Percentiles rank a stretch among this genome's conserved stretches.
Conservation (phyloP, 2,888 invertebrate genomes). For the Colostygia pectinataria region DNA sequence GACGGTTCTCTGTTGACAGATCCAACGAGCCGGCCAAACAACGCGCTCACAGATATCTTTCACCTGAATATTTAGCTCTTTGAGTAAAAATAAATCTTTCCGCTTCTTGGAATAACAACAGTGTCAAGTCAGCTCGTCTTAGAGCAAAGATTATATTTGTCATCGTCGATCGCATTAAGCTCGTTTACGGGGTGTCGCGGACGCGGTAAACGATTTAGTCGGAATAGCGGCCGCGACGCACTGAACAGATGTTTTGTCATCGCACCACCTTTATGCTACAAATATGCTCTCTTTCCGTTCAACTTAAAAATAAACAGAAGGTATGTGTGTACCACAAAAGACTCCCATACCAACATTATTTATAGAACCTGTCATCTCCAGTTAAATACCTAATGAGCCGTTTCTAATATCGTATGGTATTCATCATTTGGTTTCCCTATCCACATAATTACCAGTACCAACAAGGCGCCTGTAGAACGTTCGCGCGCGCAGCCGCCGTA, state of each 20-base stretch:
- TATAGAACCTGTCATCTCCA: conserved; percentile 75
- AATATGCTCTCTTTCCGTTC: conserved; percentile 56
- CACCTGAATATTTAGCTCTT: conserved; percentile 82
- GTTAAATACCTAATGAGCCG: conserved; percentile 80
- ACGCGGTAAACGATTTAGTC: conserved; percentile 70
- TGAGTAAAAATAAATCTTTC: conserved; percentile 79
- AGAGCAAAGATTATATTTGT: conserved; percentile 81
- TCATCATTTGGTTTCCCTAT: conserved; percentile 65
- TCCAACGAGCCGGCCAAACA: conserved; percentile 72
- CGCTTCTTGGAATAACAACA: conserved; percentile 79
- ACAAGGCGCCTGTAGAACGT: conserved; percentile 35
- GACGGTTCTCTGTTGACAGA: conserved; percentile 65
- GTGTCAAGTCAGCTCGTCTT: conserved; percentile 75
- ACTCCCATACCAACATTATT: conserved; percentile 56
- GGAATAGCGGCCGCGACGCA: conserved; percentile 55
- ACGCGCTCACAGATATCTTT: conserved; percentile 76
- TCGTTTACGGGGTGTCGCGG: conserved; percentile 70
- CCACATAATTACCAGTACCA: conserved; percentile 66
- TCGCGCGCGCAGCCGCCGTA: conserved; percentile 23
- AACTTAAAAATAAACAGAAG: conserved; percentile 62
- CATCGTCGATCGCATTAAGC: conserved; percentile 73
- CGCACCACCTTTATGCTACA: conserved; percentile 56
- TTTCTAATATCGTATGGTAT: conserved; percentile 73
- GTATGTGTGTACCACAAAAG: conserved; percentile 55
- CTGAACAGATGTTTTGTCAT: conserved; percentile 73